Base-by-base conservation (phyloP, 1,140 invertebrate genomes). In the Drosophila persimilis region DNA sequence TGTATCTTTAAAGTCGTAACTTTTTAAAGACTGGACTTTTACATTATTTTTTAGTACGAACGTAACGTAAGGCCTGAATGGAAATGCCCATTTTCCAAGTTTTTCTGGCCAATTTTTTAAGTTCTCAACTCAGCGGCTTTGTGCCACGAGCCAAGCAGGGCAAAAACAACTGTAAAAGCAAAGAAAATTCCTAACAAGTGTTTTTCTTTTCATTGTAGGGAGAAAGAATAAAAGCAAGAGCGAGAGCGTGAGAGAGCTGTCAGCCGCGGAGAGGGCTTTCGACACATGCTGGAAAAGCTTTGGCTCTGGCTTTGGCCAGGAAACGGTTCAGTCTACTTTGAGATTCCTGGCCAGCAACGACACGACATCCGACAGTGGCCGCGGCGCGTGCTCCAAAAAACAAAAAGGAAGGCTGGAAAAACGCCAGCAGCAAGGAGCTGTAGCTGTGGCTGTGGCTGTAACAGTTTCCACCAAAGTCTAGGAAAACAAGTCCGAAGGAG, bases 171-270 rank as follows among this genome's bases (percentile, higher is more conserved):
- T 26, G 58, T 45, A 51, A 51, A 63, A 55, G n/a, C 48, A 84
- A 75, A 73, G 62, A 67, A 85, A 85, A 77, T 81, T 75, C 78
- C 69, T 86, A 85, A 85, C 81, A 85, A 85, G 81, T 85, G 81
- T 85, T 85, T 86, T 75, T 74, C 73, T 81, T 80, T 86, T 45
- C 73, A 45, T 22, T 20, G 26, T 26, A 6, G 35, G 4, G 11
- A 11, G 35, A 24, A 3, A 41, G 9, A 6, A 2, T 51, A n/a
- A 11, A 39, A 47, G 31, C 17, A 45, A 44, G 47, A 58, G 31
- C 17, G 47, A 44, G 47, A 58, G 52, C 48, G 50, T 50, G 47
- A 13, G 58, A 62, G 74, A 50, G 51, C 52, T 31, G 47, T 56
- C 31, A 47, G 50, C 44, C 60, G 41, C 43, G 65, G 77, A 85